Base-by-base conservation (phyloP, 1,140 invertebrate species). In the Bactericera cockerelli region DNA sequence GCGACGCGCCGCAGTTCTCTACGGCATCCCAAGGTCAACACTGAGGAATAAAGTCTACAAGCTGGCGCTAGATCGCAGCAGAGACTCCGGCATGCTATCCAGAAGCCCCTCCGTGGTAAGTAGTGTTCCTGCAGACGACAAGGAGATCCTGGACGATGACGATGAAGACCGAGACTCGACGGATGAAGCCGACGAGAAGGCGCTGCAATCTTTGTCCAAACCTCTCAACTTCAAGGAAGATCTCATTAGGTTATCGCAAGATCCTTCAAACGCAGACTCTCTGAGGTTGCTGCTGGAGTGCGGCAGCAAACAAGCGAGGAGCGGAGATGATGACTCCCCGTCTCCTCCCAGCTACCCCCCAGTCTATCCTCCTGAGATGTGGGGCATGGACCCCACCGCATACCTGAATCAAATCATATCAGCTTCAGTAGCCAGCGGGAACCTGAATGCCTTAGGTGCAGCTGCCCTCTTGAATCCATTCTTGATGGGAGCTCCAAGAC, bases 1-100 rank as follows among this genome's bases (percentile, higher is more conserved):
- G 1, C 74, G 93, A 28, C 78, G 93, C 61, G 92, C 93, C 1
- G 89, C 93, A 31, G 89, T 90, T 26, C 85, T 95, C 62, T 97
- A 97, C 71, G 91, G 92, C 59, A 94, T 97, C 69, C 93, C 93
- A 2, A 78, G 93, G 57, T 95, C 93, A 57, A 96, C 93, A 1
- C 78, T 98, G 4, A 79, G 93, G 39, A 96, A 96, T 75, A 97
- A 97, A 76, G 82, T 88, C 66, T 93, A 89, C 76, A 93, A 93
- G 71, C 74, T 90, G 67, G 83, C 86, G 31, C 75, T 83, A 72
- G 84, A 82, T 67, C 72, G 76, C 58, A 80, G 83, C 68, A 74
- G 81, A 58, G 76, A 81, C 64, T 78, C 71, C 65, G 75, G 77
- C 69, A 74, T 74, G 60, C 69, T 71, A 72, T 57, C 55, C 24